Evolutionary conservation across 1,140 invertebrate species (phyloP).

Genomic region (Pararge aegeria): DNA sequence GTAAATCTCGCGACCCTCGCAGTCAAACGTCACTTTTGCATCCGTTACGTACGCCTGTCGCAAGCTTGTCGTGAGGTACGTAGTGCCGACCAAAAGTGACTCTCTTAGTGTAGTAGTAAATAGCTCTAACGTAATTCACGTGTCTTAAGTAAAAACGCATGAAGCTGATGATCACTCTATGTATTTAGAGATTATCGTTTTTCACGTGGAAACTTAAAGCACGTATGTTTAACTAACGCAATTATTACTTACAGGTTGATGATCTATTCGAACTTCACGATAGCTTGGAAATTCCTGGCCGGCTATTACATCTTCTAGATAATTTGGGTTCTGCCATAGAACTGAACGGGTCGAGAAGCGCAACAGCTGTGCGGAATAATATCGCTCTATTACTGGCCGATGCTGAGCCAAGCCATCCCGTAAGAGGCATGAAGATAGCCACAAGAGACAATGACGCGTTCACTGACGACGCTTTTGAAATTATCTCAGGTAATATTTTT

Average conservation of each 20-base stretch:
- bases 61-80: too few relatives aligned
- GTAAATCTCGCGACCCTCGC: too few relatives aligned
- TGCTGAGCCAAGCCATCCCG: slow-evolving; percentile 39
- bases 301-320: slow-evolving; percentile 63
- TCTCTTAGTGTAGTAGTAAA: too few relatives aligned
- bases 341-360: slow-evolving; percentile 44
- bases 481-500: slow-evolving; percentile 49
- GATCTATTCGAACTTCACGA: slow-evolving; percentile 48
- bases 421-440: slow-evolving; percentile 58
- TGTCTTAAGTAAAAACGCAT: too few relatives aligned
- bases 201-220: too few relatives aligned
- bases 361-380: slow-evolving; percentile 46
- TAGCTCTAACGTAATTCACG: too few relatives aligned
- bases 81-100: too few relatives aligned
- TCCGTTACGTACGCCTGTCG: too few relatives aligned
- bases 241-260: slow-evolving; percentile 68
- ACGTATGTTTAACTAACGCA: not conserved
- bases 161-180: too few relatives aligned
- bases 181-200: too few relatives aligned
- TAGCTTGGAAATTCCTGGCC: slow-evolving; percentile 53
- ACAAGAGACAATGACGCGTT: slow-evolving; percentile 45
- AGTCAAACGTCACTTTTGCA: too few relatives aligned
- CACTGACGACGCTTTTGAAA: slow-evolving; percentile 48
- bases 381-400: slow-evolving; percentile 67
- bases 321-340: slow-evolving; percentile 48